Base-by-base conservation (phyloP, 2,888 invertebrate genomes). In the Strigamia transsilvanica region DNA sequence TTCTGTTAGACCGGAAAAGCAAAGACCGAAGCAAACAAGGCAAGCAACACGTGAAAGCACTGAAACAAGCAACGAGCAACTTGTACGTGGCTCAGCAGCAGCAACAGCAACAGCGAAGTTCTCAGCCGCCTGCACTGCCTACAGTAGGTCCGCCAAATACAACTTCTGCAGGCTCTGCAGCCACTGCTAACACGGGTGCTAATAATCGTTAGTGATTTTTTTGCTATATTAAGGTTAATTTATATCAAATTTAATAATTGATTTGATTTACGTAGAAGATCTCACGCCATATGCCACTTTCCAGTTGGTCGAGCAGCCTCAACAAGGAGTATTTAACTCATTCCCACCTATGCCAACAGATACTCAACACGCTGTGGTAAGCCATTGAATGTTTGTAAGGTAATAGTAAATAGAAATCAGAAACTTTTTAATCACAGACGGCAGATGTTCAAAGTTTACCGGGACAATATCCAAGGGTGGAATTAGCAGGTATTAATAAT, bases 251-350 rank as follows among this genome's bases (percentile, higher is more conserved):
- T 56, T 38, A 38, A 38, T 15, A 32, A 10, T n/a, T 34, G 7
- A 27, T 42, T 81, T 38, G 3, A 32, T 81, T 66, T 21, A 12
- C 66, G 81, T 32, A 42, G 82, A 82, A 77, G 82, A 82, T 34
- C 46, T 82, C 23, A 82, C 82, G 41, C 82, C 82, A n/a, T 82
- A 82, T 32, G 82, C 82, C 41, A 82, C 82, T 27, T 82, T 82
- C 42, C 82, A 82, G 77, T 56, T 82, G 77, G 78, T 82, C 23
- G 82, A 82, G 23, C 82, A 82, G 61, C 77, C 77, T 42, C 78
- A 73, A 32, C 82, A 73, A 46, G 56, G 80, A n/a, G 32, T 77
- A 32, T 82, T 82, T 61, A 82, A 82, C 42, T 41, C 82, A 15
- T 82, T 82, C 51, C 82, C 77, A 23, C 77, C 82, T 18, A 77